Conservation (phyloP, 92 coral and sea anemone genomes). For the Montipora capitata region DNA sequence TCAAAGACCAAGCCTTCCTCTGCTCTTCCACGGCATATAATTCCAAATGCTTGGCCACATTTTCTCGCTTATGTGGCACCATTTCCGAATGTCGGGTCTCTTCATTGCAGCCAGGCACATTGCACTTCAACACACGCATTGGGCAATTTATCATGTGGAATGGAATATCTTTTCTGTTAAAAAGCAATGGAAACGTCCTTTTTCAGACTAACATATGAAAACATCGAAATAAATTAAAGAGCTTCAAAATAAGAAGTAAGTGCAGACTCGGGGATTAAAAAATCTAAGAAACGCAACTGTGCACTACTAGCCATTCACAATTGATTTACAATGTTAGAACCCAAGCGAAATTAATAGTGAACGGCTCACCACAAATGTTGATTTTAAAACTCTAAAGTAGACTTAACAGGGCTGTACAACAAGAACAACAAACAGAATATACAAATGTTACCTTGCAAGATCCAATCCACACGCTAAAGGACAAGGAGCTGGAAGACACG, state of each 20-base stretch:
- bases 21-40: slow-evolving; percentile 6
- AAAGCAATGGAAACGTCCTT: neutral
- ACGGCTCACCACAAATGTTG: too few relatives aligned
- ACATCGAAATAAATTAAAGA: too few relatives aligned
- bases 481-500: neutral
- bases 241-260: too few relatives aligned
- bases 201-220: too few relatives aligned
- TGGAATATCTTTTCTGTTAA: neutral
- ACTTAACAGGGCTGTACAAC: neutral
- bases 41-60: neutral
- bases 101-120: slow-evolving; percentile 14
- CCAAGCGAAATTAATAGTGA: too few relatives aligned
- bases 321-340: too few relatives aligned
- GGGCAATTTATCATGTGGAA: neutral
- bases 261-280: too few relatives aligned
- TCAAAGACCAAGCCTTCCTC: slow-evolving; percentile 9
- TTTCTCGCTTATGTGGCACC: neutral
- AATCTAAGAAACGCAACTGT: too few relatives aligned
- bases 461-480: neutral
- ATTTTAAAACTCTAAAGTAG: too few relatives aligned
- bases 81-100: neutral
- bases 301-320: too few relatives aligned
- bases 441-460: neutral
- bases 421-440: neutral
- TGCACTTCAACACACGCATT: neutral